Base-by-base conservation (phyloP, 2,113 vertebrate species). In the Mungos mungo region DNA sequence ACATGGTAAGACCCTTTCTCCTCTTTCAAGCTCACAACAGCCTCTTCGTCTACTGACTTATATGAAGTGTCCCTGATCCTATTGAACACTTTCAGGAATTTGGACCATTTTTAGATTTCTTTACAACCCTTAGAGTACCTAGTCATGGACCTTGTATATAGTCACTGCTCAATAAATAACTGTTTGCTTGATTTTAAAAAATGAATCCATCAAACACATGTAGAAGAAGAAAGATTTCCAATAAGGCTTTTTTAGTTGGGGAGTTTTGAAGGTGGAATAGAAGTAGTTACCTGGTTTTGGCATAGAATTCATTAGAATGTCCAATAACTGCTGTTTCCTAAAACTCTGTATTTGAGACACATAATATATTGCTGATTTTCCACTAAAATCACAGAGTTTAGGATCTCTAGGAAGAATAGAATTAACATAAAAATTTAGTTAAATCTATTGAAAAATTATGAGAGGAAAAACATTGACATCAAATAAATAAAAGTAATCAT, bases 281-380 rank as follows among this genome's bases (percentile, higher is more conserved):
- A 82, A 94, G 92, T 85, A 92, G 50, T 95, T 93, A 98, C 97
- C 97, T 97, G 96, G 90, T 82, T 88, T 97, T 25, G 97, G 95
- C 68, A 97, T 88, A 65, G 92, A 97, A 83, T 90, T 96, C 97
- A 96, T 98, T 41, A 98, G 85, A 90, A 97, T 97, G 47, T 97
- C 96, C 95, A 97, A 6, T 83, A 98, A 90, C 60, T 98, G 95
- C 31, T 97, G 97, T 54, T 97, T 98, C 81, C 69, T 98, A 87
- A 71, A 90, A 85, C 98, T 98, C 29, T 92, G 68, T 95, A 98
- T 96, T 83, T 97, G 98, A 65, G 97, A 98, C 54, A 97, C 97
- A 95, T 98, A 98, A 83, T 98, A 81, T 90, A 97, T 85, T 52
- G 95, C 97, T 88, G 98, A 98, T 91, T 98, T 98, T 77, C 98